Evolutionary conservation across 92 coral and sea anemone genomes (phyloP).

Genomic region (Blastomussa wellsi): DNA sequence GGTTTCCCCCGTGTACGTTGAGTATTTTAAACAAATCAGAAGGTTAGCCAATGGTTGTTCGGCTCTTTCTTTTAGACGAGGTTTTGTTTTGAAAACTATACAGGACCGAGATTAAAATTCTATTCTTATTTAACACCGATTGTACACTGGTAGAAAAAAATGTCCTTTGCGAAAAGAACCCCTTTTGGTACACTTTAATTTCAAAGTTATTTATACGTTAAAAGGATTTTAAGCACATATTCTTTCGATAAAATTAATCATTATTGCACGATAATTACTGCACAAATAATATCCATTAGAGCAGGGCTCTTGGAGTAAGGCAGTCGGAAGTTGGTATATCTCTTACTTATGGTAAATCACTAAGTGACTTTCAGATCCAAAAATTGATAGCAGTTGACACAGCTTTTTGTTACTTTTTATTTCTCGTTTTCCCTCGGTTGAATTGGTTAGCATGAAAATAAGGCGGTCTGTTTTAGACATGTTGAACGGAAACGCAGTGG

Average conservation of each 20-base stretch:
- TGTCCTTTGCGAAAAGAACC: not conserved
- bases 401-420: not conserved
- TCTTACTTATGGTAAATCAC: not conserved
- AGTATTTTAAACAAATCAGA: not conserved
- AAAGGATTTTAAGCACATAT: constrained; percentile 22
- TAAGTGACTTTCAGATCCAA: not conserved
- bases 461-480: not conserved
- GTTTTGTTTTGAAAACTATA: constrained; percentile 4
- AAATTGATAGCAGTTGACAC: not conserved
- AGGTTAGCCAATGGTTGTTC: not conserved
- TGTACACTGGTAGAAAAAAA: not conserved
- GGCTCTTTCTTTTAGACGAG: not conserved
- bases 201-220: not conserved
- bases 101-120: constrained; percentile 10
- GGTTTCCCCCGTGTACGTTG: not conserved
- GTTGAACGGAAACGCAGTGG: not conserved
- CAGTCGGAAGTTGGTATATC: not conserved
- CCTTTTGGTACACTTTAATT: not conserved
- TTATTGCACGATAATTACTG: not conserved
- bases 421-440: not conserved
- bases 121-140: not conserved
- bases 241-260: not conserved
- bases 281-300: constrained; percentile 9
- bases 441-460: not conserved
- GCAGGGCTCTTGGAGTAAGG: not conserved